Evolutionary conservation across 2,888 invertebrate genomes (phyloP).

Genomic region (Eremobia ochroleuca): DNA sequence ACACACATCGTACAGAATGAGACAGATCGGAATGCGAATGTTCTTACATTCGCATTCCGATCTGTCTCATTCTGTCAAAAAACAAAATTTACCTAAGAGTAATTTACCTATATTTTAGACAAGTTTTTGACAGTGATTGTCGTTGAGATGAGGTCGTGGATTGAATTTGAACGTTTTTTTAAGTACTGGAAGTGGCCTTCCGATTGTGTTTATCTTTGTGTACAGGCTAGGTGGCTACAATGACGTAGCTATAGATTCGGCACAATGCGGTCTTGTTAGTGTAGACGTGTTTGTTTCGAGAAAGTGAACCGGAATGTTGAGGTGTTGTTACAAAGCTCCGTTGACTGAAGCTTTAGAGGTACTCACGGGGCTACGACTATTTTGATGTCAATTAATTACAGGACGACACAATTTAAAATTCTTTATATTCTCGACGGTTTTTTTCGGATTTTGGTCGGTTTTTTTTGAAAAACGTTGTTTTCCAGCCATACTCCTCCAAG

Average conservation of each 20-base stretch:
- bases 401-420: not conserved
- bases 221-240: not conserved
- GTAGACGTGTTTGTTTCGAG: constrained; percentile 35
- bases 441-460: too few species aligned
- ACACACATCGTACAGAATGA: too few species aligned
- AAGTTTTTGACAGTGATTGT: too few species aligned
- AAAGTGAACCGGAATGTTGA: constrained; percentile 36
- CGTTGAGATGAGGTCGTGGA: not conserved
- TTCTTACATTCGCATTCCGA: not conserved
- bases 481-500: not conserved
- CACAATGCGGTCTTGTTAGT: constrained; percentile 17
- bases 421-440: not conserved
- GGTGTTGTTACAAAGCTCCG: not conserved
- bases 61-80: not conserved
- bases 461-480: not conserved
- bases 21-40: too few species aligned
- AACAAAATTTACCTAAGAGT: not conserved
- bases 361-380: not conserved
- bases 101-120: not conserved
- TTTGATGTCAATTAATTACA: not conserved
- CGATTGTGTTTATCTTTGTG: not conserved
- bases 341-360: constrained; percentile 16
- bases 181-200: not conserved
- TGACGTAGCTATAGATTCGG: not conserved
- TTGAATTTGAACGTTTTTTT: not conserved